phyloP scores from a whole-genome alignment of 2,888 invertebrate genomes.

The Aporophyla nigra region DNA sequence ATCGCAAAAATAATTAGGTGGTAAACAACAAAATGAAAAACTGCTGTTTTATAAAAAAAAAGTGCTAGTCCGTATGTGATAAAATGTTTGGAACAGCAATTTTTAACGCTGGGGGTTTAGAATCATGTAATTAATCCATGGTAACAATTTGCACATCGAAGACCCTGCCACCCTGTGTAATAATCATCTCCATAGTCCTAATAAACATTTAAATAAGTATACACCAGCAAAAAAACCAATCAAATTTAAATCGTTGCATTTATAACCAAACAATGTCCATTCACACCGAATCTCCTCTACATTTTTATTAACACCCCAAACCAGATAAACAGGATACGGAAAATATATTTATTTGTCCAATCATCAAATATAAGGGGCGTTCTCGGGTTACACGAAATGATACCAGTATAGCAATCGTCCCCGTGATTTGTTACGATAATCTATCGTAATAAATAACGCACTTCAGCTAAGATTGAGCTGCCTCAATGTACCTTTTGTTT shows the following conservation, averaged over 20 bases:
- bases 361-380: slow-evolving; percentile 90
- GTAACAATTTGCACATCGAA: too few species aligned
- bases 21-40: too few species aligned
- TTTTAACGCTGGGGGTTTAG: too few species aligned
- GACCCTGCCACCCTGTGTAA: too few species aligned
- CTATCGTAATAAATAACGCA: slow-evolving; percentile 89
- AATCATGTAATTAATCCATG: too few species aligned
- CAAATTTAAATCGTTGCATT: neutral
- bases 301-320: slow-evolving; percentile 91
- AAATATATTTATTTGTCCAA: slow-evolving; percentile 91
- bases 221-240: neutral
- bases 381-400: slow-evolving; percentile 90
- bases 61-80: too few species aligned
- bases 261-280: slow-evolving; percentile 26
- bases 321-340: slow-evolving; percentile 90
- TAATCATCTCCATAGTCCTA: neutral
- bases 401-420: slow-evolving; percentile 83
- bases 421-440: slow-evolving; percentile 90
- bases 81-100: too few species aligned
- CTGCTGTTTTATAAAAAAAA: too few species aligned
- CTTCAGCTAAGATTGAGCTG: slow-evolving; percentile 88
- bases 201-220: neutral
- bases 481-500: slow-evolving; percentile 80
- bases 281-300: slow-evolving; percentile 80
- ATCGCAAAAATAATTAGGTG: too few species aligned